These are phyloP conservation scores for Chamaedrilus cognettii DNA, from an alignment of 2,888 invertebrate genomes.

Conservation along the genomic window DNA sequence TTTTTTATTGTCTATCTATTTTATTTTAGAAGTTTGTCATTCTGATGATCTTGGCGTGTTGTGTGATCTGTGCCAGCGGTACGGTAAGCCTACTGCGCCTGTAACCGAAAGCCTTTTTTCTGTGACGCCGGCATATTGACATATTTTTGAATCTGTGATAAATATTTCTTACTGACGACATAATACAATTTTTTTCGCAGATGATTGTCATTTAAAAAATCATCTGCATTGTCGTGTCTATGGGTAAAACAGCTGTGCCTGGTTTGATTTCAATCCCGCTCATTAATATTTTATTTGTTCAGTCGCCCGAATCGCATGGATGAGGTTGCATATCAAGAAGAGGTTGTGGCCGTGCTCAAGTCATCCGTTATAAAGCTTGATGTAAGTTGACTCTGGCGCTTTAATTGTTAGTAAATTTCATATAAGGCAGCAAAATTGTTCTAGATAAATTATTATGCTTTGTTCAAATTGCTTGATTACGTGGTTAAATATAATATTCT, in stretches of 20 bases:
- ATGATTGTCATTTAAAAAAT: background rate
- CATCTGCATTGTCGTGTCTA: background rate
- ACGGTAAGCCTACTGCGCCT: too few species aligned
- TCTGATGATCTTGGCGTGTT: background rate
- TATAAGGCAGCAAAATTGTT: too few species aligned
- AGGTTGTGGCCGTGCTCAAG: slow-evolving; percentile 89
- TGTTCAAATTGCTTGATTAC: background rate
- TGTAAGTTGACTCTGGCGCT: slow-evolving; percentile 56
- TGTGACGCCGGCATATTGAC: too few species aligned
- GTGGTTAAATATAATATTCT: background rate
- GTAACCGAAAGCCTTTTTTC: too few species aligned
- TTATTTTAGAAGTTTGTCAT: too few species aligned
- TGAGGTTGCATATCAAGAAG: slow-evolving; percentile 95
- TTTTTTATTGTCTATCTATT: background rate
- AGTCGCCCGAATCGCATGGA: slow-evolving; percentile 87
- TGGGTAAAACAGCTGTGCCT: background rate
- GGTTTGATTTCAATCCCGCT: too few species aligned
- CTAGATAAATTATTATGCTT: too few species aligned
- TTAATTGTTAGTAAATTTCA: too few species aligned
- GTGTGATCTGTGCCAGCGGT: too few species aligned
- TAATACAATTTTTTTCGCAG: background rate
- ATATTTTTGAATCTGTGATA: background rate
- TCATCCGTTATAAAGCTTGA: slow-evolving; percentile 89
- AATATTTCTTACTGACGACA: background rate
- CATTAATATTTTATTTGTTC: background rate